Conservation (phyloP, 1,140 invertebrate species). For the Drosophila chauvacae region DNA sequence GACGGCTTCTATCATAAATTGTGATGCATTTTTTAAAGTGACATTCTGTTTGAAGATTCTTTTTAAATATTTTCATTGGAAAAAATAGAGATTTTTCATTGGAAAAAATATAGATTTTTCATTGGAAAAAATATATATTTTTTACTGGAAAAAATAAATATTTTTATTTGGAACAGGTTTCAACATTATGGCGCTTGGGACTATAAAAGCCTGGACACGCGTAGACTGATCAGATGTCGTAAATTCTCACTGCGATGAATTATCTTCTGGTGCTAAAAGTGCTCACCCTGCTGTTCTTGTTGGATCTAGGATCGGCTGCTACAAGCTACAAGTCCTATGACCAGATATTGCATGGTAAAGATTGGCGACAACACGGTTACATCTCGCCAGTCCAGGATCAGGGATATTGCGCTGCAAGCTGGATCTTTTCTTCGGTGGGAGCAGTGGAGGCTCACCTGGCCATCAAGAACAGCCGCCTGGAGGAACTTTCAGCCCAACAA, state of each 20-base stretch:
- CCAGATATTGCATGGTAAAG: neutral
- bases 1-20: neutral
- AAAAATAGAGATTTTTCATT: too few species aligned
- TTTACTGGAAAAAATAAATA: too few species aligned
- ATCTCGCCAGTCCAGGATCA: constrained; percentile 87
- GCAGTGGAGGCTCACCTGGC: too few species aligned
- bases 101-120: too few species aligned
- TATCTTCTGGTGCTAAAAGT: too few species aligned
- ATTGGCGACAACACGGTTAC: neutral
- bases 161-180: too few species aligned
- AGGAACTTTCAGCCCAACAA: too few species aligned
- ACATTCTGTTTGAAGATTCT: neutral
- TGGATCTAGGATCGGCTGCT: neutral
- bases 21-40: neutral
- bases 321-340: neutral
- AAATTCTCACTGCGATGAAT: neutral
- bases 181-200: neutral
- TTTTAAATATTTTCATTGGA: too few species aligned
- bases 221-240: neutral
- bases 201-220: neutral
- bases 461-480: too few species aligned
- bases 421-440: constrained; percentile 91
- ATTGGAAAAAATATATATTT: too few species aligned
- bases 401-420: constrained; percentile 93
- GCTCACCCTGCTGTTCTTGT: neutral